These are phyloP conservation scores for Protonibea diacanthus DNA, from an alignment of 2,797 vertebrate genomes.

Conservation along the genomic window DNA sequence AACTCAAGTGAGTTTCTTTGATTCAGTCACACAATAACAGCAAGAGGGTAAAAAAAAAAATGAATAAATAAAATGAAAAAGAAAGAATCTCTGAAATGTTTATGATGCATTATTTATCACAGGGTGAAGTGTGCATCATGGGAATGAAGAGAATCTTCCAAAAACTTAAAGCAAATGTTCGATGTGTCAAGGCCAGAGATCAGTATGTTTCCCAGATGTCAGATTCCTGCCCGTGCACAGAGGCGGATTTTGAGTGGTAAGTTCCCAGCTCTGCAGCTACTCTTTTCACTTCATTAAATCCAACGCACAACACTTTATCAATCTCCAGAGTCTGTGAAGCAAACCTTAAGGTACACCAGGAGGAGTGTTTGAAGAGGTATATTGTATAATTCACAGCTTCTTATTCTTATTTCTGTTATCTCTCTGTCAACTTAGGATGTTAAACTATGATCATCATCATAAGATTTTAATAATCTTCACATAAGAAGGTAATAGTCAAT, in stretches of 20 bases:
- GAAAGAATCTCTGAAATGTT: slow-evolving; percentile 60
- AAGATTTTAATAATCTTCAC: too few species aligned
- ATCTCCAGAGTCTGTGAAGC: slow-evolving; percentile 62
- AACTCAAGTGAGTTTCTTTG: slow-evolving; percentile 48
- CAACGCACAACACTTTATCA: slow-evolving; percentile 66
- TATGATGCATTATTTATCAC: slow-evolving; percentile 80
- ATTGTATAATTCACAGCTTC: slow-evolving; percentile 44
- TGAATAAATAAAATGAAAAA: neutral
- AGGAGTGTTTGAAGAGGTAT: slow-evolving; percentile 40
- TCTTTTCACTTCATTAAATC: slow-evolving; percentile 75
- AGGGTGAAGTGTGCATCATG: slow-evolving; percentile 92
- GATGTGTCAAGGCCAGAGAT: slow-evolving; percentile 93
- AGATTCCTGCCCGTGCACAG: slow-evolving; percentile 92
- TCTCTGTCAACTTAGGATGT: slow-evolving; percentile 9
- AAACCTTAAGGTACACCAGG: slow-evolving; percentile 42
- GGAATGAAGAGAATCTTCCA: slow-evolving; percentile 93
- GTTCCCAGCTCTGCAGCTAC: slow-evolving; percentile 70
- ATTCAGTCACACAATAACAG: slow-evolving; percentile 60
- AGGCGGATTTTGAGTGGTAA: slow-evolving; percentile 96
- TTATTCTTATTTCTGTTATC: slow-evolving; percentile 35
- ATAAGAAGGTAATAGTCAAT: too few species aligned
- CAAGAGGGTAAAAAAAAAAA: slow-evolving; percentile 26
- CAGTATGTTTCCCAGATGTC: slow-evolving; percentile 92
- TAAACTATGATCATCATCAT: neutral
- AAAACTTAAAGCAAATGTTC: slow-evolving; percentile 91